Evolutionary conservation across 2,113 vertebrate genomes (phyloP).

Genomic region (Ceuthmochares aereus): DNA sequence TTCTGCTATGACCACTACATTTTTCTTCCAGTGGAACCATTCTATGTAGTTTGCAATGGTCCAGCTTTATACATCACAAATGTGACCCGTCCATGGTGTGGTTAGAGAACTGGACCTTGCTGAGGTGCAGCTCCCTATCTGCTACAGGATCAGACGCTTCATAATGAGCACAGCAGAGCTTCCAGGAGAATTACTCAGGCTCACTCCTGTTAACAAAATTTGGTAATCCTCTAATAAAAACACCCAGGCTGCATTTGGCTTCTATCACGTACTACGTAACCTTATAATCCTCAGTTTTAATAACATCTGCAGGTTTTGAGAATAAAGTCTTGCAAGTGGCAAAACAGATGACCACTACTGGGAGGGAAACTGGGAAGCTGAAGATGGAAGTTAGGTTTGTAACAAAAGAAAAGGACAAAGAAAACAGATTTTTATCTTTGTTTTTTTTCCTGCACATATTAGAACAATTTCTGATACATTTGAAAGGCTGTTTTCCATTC

Average conservation of each 20-base stretch:
- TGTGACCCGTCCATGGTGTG: rapidly evolving
- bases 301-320: constrained; percentile 51
- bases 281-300: constrained; percentile 73
- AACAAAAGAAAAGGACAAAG: constrained; percentile 8
- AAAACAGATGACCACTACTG: constrained; percentile 15
- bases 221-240: constrained; percentile 74
- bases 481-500: not conserved
- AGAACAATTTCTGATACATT: not conserved
- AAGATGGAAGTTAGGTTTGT: constrained; percentile 11
- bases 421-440: not conserved
- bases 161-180: constrained; percentile 33
- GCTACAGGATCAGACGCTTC: constrained; percentile 31
- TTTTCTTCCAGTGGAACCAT: not conserved
- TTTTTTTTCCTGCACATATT: not conserved
- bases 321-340: constrained; percentile 40
- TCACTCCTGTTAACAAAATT: constrained; percentile 38
- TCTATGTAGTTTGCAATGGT: not conserved
- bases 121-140: not conserved
- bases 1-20: not conserved
- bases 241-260: constrained; percentile 38
- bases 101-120: not conserved
- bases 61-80: not conserved
- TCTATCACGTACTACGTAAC: constrained; percentile 42
- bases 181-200: constrained; percentile 27
- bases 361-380: not conserved